These are phyloP conservation scores for Cordilura impudica DNA, from an alignment of 2,888 invertebrate genomes.

Conservation along the genomic window DNA sequence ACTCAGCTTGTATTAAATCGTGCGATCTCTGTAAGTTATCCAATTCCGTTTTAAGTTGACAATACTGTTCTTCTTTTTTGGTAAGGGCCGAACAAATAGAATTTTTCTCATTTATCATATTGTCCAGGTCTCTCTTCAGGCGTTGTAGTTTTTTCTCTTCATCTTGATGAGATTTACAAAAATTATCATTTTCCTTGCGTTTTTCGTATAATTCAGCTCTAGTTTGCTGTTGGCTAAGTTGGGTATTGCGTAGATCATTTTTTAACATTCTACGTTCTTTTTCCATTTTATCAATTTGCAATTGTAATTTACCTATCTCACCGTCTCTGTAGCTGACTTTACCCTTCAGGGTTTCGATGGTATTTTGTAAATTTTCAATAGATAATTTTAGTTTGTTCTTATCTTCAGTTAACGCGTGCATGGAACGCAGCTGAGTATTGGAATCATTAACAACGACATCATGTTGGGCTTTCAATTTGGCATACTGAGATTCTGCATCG, in stretches of 20 bases:
- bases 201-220: slow-evolving; percentile 76
- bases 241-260: slow-evolving; percentile 77
- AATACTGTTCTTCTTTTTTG: slow-evolving; percentile 88
- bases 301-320: slow-evolving; percentile 85
- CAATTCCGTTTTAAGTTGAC: slow-evolving; percentile 87
- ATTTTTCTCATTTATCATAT: slow-evolving; percentile 87
- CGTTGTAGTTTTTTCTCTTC: slow-evolving; percentile 84
- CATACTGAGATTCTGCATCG: slow-evolving; percentile 72
- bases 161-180: slow-evolving; percentile 85
- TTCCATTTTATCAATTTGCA: slow-evolving; percentile 82
- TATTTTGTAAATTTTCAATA: slow-evolving; percentile 80
- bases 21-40: slow-evolving; percentile 87
- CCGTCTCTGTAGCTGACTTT: slow-evolving; percentile 87
- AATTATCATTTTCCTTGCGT: slow-evolving; percentile 77
- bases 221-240: slow-evolving; percentile 75
- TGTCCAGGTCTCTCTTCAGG: slow-evolving; percentile 86
- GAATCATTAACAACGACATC: slow-evolving; percentile 87
- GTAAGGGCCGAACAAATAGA: slow-evolving; percentile 90
- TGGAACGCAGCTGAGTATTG: slow-evolving; percentile 86
- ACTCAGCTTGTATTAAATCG: slow-evolving; percentile 85
- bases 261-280: slow-evolving; percentile 85
- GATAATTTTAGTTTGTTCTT: slow-evolving; percentile 85
- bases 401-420: slow-evolving; percentile 84
- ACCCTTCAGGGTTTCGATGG: slow-evolving; percentile 79
- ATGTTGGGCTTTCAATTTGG: slow-evolving; percentile 81